Percentiles rank a stretch among this genome's conserved stretches.
These are phyloP conservation scores for Harpalus rubripes DNA, from an alignment of 2,888 invertebrate species.

Conservation along the genomic window DNA sequence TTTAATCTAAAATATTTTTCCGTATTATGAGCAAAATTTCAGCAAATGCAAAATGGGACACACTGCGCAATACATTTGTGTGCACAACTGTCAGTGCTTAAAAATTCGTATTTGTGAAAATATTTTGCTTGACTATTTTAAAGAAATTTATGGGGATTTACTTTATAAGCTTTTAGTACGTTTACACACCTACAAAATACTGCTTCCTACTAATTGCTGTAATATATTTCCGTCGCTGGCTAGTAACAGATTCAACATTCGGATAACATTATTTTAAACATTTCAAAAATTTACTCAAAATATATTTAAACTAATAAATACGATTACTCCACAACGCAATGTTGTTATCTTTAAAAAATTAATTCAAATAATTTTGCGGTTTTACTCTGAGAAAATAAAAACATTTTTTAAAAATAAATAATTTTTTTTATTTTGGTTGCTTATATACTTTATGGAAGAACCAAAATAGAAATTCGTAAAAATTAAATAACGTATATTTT, in stretches of 20 bases:
- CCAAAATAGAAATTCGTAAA: too few species aligned
- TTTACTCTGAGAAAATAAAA: too few species aligned
- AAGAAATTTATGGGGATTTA: background rate
- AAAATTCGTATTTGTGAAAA: background rate
- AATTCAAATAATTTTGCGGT: too few species aligned
- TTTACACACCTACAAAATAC: background rate
- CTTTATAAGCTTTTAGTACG: conserved; percentile 2
- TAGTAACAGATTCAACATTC: background rate
- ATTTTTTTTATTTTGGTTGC: too few species aligned
- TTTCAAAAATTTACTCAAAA: too few species aligned
- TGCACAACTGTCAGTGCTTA: background rate
- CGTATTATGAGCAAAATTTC: background rate
- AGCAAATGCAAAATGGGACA: background rate
- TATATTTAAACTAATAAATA: too few species aligned
- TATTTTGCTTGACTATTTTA: background rate
- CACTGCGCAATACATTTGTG: background rate
- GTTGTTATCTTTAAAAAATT: too few species aligned
- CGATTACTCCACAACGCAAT: too few species aligned
- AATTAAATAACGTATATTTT: too few species aligned
- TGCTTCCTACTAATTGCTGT: background rate
- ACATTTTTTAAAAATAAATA: too few species aligned
- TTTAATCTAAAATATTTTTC: background rate
- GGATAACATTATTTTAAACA: too few species aligned
- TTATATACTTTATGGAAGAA: too few species aligned
- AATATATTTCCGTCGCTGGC: background rate